Evolutionary conservation across 2,888 invertebrate genomes (phyloP).

Genomic region (Pyrrhosoma nymphula): DNA sequence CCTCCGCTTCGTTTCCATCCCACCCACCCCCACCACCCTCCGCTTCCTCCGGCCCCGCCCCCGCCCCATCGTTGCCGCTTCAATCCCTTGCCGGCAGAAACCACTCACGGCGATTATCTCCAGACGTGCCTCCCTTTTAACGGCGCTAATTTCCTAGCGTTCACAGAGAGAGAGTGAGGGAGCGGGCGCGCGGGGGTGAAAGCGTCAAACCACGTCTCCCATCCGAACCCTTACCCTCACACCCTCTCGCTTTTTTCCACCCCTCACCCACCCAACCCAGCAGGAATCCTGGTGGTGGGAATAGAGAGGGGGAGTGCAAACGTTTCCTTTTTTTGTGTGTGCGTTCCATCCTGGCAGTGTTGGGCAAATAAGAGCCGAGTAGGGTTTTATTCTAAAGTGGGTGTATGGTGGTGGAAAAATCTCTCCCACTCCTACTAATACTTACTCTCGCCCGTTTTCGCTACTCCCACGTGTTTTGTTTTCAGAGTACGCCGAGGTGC

Average conservation of each 20-base stretch:
- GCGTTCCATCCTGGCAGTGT: not conserved
- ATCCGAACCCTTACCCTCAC: not conserved
- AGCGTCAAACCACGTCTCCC: constrained; percentile 29
- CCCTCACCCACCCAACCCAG: not conserved
- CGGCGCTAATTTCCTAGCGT: constrained; percentile 29
- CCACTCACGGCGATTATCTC: constrained; percentile 26
- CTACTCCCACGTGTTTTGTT: not conserved
- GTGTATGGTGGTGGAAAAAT: not conserved
- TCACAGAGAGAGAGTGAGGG: not conserved
- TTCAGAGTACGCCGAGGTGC: not conserved
- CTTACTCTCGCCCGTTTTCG: not conserved
- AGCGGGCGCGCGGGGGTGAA: not conserved
- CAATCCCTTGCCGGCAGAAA: constrained; percentile 35
- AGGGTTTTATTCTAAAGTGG: constrained; percentile 25
- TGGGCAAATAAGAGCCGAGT: not conserved
- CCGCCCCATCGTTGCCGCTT: constrained; percentile 7
- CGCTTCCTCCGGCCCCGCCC: not conserved
- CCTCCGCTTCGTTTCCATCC: too few relatives aligned
- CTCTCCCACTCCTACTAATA: not conserved
- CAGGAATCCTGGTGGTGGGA: not conserved
- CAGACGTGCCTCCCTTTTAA: constrained; percentile 31
- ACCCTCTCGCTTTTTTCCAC: not conserved
- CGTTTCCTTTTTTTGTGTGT: not conserved
- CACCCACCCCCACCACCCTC: too few relatives aligned
- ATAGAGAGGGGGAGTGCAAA: not conserved